Evolutionary conservation across 1,140 invertebrate genomes (phyloP).

Genomic region (Zeugodacus cucurbitae): DNA sequence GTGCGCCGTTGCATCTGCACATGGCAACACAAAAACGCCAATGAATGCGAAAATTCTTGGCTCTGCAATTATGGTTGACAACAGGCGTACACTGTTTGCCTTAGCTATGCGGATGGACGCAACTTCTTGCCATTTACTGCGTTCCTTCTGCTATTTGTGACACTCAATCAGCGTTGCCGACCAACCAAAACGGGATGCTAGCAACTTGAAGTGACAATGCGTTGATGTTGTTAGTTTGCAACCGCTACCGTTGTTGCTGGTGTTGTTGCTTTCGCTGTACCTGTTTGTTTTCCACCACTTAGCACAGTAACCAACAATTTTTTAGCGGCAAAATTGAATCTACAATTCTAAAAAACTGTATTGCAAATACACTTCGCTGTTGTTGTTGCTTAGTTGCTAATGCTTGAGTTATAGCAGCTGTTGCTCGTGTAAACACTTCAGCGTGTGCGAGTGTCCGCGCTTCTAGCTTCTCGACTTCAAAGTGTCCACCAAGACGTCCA

Average conservation of each 20-base stretch:
- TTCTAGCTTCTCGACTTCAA: not conserved
- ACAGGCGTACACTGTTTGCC: not conserved
- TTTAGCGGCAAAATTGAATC: not conserved
- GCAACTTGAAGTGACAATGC: not conserved
- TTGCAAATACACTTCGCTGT: not conserved
- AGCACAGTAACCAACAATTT: not conserved
- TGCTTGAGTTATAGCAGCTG: not conserved
- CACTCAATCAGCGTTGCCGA: not conserved
- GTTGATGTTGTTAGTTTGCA: not conserved
- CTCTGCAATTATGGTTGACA: slow-evolving; percentile 3
- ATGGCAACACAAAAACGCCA: not conserved
- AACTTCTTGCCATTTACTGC: not conserved
- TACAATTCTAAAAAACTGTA: not conserved
- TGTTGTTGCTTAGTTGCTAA: not conserved
- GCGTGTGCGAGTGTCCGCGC: not conserved
- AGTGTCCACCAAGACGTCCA: not conserved
- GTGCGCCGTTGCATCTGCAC: not conserved
- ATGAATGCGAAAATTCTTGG: not conserved
- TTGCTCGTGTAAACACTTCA: not conserved
- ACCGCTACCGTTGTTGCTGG: not conserved
- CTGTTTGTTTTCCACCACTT: not conserved
- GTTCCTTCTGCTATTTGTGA: not conserved
- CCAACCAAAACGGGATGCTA: not conserved
- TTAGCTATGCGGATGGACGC: not conserved
- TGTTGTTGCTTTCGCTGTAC: not conserved